phyloP scores from a whole-genome alignment of 2,797 vertebrate genomes.

The Pithecia hirsuta region DNA sequence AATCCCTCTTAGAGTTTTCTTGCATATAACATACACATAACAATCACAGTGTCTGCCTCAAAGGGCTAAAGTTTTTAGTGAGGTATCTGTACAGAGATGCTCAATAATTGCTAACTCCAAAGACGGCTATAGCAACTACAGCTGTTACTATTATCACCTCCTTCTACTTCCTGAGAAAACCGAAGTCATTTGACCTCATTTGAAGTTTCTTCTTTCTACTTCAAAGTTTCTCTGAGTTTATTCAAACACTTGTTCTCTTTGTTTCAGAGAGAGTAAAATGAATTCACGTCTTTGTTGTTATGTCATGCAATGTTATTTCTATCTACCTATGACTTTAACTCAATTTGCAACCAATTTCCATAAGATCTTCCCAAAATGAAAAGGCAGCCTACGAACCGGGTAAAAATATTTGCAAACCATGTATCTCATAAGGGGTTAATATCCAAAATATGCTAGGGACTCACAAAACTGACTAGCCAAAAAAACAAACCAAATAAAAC shows the following conservation, averaged over 20 bases:
- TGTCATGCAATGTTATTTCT: not conserved
- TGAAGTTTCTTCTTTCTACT: not conserved
- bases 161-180: not conserved
- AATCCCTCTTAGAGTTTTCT: not conserved
- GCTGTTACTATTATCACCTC: not conserved
- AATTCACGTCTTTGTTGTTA: not conserved
- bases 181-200: not conserved
- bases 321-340: not conserved
- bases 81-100: not conserved
- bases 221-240: constrained; percentile 8
- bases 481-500: not conserved
- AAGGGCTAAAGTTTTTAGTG: not conserved
- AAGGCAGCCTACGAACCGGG: not conserved
- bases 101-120: not conserved
- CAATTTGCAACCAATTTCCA: not conserved
- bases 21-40: not conserved
- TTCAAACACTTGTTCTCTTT: not conserved
- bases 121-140: not conserved
- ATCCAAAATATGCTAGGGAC: not conserved
- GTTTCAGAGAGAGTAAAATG: not conserved
- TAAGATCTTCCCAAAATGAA: not conserved
- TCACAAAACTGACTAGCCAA: not conserved
- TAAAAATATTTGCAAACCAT: not conserved
- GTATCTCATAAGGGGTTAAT: not conserved
- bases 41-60: not conserved